phyloP scores from a whole-genome alignment of 2,888 invertebrate species.

The Notodonta dromedarius region DNA sequence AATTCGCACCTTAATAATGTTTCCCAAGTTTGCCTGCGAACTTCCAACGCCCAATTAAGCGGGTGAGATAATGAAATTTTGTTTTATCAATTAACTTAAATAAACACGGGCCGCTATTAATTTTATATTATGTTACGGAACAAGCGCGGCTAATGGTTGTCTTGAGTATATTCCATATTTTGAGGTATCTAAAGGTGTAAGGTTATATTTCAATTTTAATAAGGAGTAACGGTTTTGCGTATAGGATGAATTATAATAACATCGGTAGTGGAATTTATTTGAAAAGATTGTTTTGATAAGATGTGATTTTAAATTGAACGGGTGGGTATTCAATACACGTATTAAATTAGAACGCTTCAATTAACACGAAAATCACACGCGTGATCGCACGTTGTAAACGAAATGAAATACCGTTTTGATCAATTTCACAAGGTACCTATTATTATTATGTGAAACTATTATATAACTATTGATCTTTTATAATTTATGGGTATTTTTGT shows the following conservation, averaged over 20 bases:
- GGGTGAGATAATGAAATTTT: slow-evolving; percentile 33
- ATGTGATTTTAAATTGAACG: background rate
- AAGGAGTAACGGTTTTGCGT: background rate
- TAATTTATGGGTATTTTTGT: too few relatives aligned
- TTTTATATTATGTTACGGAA: slow-evolving; percentile 30
- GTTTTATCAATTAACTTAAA: slow-evolving; percentile 29
- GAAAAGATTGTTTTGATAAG: too few relatives aligned
- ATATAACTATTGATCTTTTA: too few relatives aligned
- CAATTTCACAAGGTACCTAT: background rate
- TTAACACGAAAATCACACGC: slow-evolving; percentile 3
- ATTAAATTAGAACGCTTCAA: slow-evolving; percentile 4
- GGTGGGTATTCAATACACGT: background rate
- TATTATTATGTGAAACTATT: background rate
- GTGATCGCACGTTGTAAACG: background rate
- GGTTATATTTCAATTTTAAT: slow-evolving; percentile 15
- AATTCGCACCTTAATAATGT: slow-evolving; percentile 18
- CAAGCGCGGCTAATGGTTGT: slow-evolving; percentile 26
- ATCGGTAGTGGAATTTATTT: too few relatives aligned
- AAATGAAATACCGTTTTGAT: background rate
- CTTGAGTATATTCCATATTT: slow-evolving; percentile 14
- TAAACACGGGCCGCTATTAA: slow-evolving; percentile 32
- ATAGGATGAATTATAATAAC: background rate
- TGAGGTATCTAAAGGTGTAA: slow-evolving; percentile 4
- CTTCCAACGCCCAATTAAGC: slow-evolving; percentile 20
- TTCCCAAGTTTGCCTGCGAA: slow-evolving; percentile 1